A percentile compares a stretch with the other conserved stretches of the same genome.
These are phyloP conservation scores for Stictonetta naevosa DNA, from an alignment of 2,113 vertebrate genomes.

Conservation along the genomic window DNA sequence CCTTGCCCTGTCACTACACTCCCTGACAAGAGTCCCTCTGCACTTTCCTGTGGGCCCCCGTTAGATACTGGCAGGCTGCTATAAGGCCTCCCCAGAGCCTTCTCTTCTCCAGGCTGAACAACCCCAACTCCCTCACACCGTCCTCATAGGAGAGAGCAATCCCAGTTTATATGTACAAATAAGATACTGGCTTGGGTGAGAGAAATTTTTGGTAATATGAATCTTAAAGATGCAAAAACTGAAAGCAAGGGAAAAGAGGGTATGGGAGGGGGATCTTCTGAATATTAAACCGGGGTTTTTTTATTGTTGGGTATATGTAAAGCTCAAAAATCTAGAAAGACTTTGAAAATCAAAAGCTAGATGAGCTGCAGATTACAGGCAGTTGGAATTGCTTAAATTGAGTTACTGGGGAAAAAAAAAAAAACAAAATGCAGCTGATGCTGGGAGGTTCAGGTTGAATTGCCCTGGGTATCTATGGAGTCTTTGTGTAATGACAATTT, in stretches of 20 bases:
- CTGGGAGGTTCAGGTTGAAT: neutral
- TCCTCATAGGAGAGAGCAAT: neutral
- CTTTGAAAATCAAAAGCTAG: neutral
- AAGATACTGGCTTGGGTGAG: neutral
- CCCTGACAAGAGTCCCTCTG: too few relatives aligned
- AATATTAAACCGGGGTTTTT: neutral
- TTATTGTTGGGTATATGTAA: neutral
- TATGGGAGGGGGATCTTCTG: neutral
- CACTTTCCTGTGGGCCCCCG: too few relatives aligned
- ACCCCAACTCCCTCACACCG: too few relatives aligned
- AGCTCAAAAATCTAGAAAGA: neutral
- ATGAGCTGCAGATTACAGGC: neutral
- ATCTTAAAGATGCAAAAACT: neutral
- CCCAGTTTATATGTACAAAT: neutral
- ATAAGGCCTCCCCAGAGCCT: too few relatives aligned
- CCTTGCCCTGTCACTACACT: too few relatives aligned
- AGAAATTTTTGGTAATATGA: neutral
- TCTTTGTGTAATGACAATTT: neutral
- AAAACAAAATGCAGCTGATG: neutral
- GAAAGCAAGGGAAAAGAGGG: neutral
- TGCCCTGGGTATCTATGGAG: rapidly evolving
- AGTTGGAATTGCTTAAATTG: neutral
- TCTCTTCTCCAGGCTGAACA: too few relatives aligned
- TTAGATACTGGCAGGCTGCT: too few relatives aligned
- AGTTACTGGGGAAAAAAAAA: neutral